These are phyloP conservation scores for Iphiclides podalirius DNA, from an alignment of 2,888 invertebrate genomes.

Conservation along the genomic window DNA sequence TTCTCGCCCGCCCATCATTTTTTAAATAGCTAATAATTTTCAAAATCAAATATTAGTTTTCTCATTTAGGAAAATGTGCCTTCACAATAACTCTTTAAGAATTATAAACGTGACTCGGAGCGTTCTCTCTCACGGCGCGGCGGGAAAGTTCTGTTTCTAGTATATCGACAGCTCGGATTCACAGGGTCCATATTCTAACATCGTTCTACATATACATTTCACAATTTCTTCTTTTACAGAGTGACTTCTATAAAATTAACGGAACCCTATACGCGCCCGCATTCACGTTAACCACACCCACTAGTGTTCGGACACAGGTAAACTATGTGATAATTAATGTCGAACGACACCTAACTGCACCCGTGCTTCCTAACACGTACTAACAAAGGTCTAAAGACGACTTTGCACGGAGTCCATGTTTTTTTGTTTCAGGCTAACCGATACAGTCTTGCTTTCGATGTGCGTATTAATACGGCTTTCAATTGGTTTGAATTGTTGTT, in stretches of 20 bases:
- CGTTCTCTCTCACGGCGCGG: no score
- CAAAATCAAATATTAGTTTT: no score
- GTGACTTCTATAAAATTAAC: slow-evolving; percentile 78
- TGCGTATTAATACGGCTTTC: slow-evolving; percentile 13
- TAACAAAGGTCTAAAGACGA: slow-evolving; percentile 68
- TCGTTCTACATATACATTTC: slow-evolving; percentile 7
- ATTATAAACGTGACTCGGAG: no score
- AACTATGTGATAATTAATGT: slow-evolving; percentile 38
- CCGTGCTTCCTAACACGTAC: slow-evolving; percentile 33
- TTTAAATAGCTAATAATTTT: no score
- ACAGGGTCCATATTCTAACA: not conserved
- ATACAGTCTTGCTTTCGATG: slow-evolving; percentile 19
- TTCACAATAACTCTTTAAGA: no score
- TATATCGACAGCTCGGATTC: not conserved
- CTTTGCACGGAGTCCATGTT: slow-evolving; percentile 49
- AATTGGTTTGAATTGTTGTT: not conserved
- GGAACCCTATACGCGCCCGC: slow-evolving; percentile 68
- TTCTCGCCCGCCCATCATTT: no score
- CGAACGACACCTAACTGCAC: slow-evolving; percentile 43
- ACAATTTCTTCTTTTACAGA: slow-evolving; percentile 66
- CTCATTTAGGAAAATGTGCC: no score
- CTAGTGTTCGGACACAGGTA: slow-evolving; percentile 65
- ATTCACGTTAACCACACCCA: slow-evolving; percentile 59
- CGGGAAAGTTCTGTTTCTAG: no score
- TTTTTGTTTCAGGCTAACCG: slow-evolving; percentile 6